These are phyloP conservation scores for Neolamprologus cancellatus DNA, from an alignment of 2,113 vertebrate species.

Conservation along the genomic window DNA sequence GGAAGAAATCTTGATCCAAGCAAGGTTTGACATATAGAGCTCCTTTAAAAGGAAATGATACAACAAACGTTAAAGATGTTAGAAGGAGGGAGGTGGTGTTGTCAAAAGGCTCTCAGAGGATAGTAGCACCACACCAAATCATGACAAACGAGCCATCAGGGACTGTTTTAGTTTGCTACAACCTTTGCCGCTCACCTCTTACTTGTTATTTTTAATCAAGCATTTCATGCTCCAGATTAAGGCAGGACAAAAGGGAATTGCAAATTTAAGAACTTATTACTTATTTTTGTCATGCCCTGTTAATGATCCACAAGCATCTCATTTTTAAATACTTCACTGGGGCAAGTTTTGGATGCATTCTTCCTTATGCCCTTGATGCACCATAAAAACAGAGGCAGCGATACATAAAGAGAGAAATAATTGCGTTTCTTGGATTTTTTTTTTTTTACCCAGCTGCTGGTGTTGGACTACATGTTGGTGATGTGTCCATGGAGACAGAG, in stretches of 20 bases:
- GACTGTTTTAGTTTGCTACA: not conserved
- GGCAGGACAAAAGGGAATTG: not conserved
- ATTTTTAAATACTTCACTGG: not conserved
- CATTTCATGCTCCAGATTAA: not conserved
- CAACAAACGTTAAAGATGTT: not conserved
- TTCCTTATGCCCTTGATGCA: not conserved
- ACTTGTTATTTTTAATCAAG: constrained; percentile 20
- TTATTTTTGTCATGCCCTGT: not conserved
- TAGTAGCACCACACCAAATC: not conserved
- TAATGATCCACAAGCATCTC: not conserved
- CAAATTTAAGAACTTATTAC: not conserved
- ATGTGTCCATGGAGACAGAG: constrained; percentile 57
- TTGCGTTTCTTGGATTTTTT: not conserved
- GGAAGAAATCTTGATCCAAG: not conserved
- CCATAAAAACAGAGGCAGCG: not conserved
- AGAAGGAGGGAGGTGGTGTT: not conserved
- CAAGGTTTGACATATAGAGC: not conserved
- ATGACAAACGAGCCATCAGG: not conserved
- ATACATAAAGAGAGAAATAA: not conserved
- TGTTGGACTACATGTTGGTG: constrained; percentile 62
- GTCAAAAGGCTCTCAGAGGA: constrained; percentile 15
- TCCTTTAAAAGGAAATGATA: constrained; percentile 17
- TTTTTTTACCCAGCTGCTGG: constrained; percentile 66
- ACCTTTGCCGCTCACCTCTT: not conserved
- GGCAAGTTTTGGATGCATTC: not conserved